phyloP scores from a whole-genome alignment of 1,140 invertebrate genomes.

The Ooceraea biroi region DNA sequence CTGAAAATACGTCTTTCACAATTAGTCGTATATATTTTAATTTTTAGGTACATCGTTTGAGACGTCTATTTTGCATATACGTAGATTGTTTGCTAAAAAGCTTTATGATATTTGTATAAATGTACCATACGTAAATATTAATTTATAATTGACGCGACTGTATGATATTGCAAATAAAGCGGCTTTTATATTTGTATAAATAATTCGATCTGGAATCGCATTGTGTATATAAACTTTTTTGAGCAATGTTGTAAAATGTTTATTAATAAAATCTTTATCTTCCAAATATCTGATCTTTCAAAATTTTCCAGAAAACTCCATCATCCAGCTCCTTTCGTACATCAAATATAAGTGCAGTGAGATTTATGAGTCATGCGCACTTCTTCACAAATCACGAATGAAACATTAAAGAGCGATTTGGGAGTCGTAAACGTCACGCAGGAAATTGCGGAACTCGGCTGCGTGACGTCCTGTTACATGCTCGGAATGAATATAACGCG shows the following conservation, averaged over 20 bases:
- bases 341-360: background rate
- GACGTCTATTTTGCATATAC: background rate
- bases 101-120: constrained; percentile 19
- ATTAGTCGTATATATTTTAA: background rate
- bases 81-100: background rate
- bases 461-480: constrained; percentile 69
- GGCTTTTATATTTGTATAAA: constrained; percentile 34
- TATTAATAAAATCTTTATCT: background rate
- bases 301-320: background rate
- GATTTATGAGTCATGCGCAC: background rate
- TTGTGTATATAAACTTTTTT: constrained; percentile 9
- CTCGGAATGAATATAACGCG: constrained; percentile 43
- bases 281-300: background rate
- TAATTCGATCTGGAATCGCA: constrained; percentile 6
- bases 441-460: constrained; percentile 52
- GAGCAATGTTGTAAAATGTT: background rate
- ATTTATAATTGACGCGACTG: background rate
- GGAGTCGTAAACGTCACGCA: background rate
- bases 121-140: constrained; percentile 31
- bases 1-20: background rate
- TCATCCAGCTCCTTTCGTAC: background rate
- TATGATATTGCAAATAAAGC: constrained; percentile 6
- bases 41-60: background rate
- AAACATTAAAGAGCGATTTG: constrained; percentile 5
- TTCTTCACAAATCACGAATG: background rate